Percentiles rank a stretch among this genome's conserved stretches.
Conservation (phyloP, 2,888 invertebrate genomes). For the Parapristionchus giblindavisi region DNA sequence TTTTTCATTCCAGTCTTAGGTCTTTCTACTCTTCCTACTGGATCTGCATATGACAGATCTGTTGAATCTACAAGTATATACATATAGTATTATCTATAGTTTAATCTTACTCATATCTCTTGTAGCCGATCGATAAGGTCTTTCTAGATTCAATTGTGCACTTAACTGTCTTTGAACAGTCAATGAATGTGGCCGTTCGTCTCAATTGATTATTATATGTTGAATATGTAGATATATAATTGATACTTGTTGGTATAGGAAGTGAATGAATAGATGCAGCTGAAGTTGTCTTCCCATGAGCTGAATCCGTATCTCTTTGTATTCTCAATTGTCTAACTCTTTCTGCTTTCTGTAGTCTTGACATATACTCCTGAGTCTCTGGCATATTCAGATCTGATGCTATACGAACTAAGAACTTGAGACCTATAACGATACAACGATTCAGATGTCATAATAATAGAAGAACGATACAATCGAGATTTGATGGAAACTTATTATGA, state of each 20-base stretch:
- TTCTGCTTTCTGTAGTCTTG: constrained; percentile 48
- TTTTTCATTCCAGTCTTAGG: constrained; percentile 70
- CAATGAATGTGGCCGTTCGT: constrained; percentile 46
- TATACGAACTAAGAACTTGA: constrained; percentile 86
- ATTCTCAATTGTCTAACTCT: constrained; percentile 50
- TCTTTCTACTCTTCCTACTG: constrained; percentile 71
- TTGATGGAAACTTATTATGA: constrained; percentile 89
- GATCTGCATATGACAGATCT: constrained; percentile 72
- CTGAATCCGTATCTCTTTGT: constrained; percentile 57
- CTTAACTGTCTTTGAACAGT: constrained; percentile 47
- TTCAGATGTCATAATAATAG: neutral
- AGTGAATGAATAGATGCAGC: constrained; percentile 29
- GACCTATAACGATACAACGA: constrained; percentile 74
- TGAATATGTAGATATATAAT: neutral
- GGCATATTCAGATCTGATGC: constrained; percentile 88
- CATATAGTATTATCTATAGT: neutral
- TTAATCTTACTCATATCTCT: constrained; percentile 51
- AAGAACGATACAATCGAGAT: constrained; percentile 81
- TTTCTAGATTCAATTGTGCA: constrained; percentile 37
- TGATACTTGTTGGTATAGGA: constrained; percentile 15
- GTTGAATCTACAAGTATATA: constrained; percentile 46
- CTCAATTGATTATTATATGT: constrained; percentile 31
- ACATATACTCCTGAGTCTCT: constrained; percentile 78
- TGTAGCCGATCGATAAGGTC: constrained; percentile 52
- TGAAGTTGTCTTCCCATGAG: constrained; percentile 48